Conservation (phyloP, 2,888 invertebrate genomes). For the Argyresthia albistria region DNA sequence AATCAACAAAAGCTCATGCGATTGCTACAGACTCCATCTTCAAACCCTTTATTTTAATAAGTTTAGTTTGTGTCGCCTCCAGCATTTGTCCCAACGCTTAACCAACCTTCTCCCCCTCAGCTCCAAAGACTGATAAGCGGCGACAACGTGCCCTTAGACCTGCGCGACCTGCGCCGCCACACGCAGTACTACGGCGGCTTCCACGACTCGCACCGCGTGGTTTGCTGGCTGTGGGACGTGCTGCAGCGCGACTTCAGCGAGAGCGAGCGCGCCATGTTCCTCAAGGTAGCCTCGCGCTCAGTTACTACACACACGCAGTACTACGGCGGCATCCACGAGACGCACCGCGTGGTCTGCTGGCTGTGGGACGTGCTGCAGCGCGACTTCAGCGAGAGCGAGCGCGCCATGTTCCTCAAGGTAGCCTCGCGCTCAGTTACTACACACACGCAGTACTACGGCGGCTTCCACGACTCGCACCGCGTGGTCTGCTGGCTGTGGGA, state of each 20-base stretch:
- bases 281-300: conserved; percentile 77
- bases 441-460: conserved; percentile 98
- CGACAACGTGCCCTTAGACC: conserved; percentile 93
- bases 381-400: conserved; percentile 93
- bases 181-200: conserved; percentile 99
- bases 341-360: conserved; percentile 97
- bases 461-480: conserved; percentile 97
- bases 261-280: conserved; percentile 92
- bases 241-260: conserved; percentile 94
- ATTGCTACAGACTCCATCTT: too few relatives aligned
- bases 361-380: conserved; percentile 97
- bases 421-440: conserved; percentile 28
- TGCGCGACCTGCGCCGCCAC: conserved; percentile 88
- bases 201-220: conserved; percentile 97
- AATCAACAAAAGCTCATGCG: too few relatives aligned
- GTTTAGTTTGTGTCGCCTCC: too few relatives aligned
- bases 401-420: conserved; percentile 94
- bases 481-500: conserved; percentile 99
- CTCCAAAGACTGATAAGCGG: conserved; percentile 96
- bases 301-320: conserved; percentile 92
- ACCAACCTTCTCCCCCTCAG: conserved; percentile 38
- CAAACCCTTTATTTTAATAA: too few relatives aligned
- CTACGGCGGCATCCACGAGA: conserved; percentile 99
- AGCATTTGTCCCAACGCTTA: too few relatives aligned
- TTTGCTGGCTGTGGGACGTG: conserved; percentile 99